phyloP scores from a whole-genome alignment of 1,140 invertebrate species.

The Euwallacea similis region DNA sequence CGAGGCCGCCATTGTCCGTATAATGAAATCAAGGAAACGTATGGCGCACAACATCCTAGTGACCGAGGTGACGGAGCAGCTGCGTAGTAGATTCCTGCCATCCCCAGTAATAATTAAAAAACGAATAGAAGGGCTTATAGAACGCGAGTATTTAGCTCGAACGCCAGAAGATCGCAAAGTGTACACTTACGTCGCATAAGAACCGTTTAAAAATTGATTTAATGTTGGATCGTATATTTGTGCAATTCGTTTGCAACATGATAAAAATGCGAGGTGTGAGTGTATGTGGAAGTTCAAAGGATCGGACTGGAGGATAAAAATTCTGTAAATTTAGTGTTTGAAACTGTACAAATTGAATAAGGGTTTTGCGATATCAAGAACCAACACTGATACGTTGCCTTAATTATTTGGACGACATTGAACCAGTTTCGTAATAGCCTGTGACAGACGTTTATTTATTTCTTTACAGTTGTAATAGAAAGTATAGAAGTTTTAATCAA shows the following conservation, averaged over 20 bases:
- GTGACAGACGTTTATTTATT: slow-evolving; percentile 25
- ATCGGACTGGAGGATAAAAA: slow-evolving; percentile 13
- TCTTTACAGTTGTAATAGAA: slow-evolving; percentile 33
- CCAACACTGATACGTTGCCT: slow-evolving; percentile 34
- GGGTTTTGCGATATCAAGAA: slow-evolving; percentile 6
- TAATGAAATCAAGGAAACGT: slow-evolving; percentile 98
- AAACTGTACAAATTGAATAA: no score
- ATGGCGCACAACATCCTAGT: slow-evolving; percentile 94
- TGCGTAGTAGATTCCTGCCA: slow-evolving; percentile 94
- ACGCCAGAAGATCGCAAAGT: slow-evolving; percentile 94
- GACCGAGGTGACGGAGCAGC: slow-evolving; percentile 96
- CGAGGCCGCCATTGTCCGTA: slow-evolving; percentile 98
- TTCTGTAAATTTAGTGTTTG: slow-evolving; percentile 23
- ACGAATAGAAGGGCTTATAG: slow-evolving; percentile 97
- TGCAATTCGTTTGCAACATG: slow-evolving; percentile 20
- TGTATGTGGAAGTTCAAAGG: slow-evolving; percentile 16
- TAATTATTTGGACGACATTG: background rate
- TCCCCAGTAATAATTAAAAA: slow-evolving; percentile 98
- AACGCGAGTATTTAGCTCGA: slow-evolving; percentile 96
- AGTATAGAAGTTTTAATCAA: slow-evolving; percentile 33
- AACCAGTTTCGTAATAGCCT: slow-evolving; percentile 5
- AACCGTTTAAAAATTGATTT: slow-evolving; percentile 2
- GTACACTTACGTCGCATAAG: slow-evolving; percentile 87
- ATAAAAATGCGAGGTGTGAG: slow-evolving; percentile 7
- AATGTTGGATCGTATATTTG: slow-evolving; percentile 12